Percentiles rank a stretch among this genome's conserved stretches.
phyloP scores from a whole-genome alignment of 53 echinoderm and acorn worm species.

The Paracentrotus lividus region DNA sequence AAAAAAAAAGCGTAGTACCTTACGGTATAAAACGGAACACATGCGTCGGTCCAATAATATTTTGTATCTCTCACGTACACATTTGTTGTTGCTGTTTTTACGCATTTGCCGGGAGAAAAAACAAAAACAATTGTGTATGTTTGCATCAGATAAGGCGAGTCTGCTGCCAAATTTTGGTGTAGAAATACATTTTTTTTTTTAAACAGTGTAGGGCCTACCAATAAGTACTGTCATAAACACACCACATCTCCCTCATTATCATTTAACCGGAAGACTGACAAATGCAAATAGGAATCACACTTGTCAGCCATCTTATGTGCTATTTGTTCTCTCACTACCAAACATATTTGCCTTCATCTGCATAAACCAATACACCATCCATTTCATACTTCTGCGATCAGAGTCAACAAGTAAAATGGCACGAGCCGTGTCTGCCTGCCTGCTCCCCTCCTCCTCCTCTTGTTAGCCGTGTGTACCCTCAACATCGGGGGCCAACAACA shows the following conservation, averaged over 20 bases:
- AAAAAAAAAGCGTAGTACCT: too few species aligned
- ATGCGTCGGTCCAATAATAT: too few species aligned
- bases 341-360: conserved; percentile 68
- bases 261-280: conserved; percentile 44
- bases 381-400: conserved; percentile 58
- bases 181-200: too few species aligned
- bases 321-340: conserved; percentile 62
- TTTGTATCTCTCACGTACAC: too few species aligned
- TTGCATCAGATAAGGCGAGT: too few species aligned
- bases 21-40: too few species aligned
- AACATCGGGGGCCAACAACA: conserved; percentile 55
- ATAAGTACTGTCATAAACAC: too few species aligned
- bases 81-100: too few species aligned
- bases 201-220: too few species aligned
- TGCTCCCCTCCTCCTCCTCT: neutral
- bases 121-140: too few species aligned
- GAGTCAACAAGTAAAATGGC: conserved; percentile 49
- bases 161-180: too few species aligned
- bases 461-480: conserved; percentile 16
- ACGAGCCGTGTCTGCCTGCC: conserved; percentile 28
- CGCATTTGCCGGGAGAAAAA: too few species aligned
- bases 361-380: conserved; percentile 63
- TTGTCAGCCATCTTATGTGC: conserved; percentile 48
- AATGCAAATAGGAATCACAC: conserved; percentile 53
- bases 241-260: conserved; percentile 17